Evolutionary conservation across 2,797 vertebrate species (phyloP).

Genomic region (Enteromius treurensis): DNA sequence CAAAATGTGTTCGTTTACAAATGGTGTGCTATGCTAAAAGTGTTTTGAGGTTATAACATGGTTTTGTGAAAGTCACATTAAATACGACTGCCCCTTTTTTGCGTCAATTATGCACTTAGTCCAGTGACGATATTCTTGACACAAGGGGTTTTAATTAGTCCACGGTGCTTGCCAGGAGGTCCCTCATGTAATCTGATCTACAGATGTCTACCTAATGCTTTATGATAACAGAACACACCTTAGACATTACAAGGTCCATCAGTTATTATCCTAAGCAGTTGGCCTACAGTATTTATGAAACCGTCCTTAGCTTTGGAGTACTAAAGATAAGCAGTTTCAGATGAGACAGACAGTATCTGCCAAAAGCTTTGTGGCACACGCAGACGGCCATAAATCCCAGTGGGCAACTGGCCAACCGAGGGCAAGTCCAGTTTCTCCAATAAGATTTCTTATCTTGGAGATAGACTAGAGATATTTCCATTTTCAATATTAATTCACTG

Average conservation of each 20-base stretch:
- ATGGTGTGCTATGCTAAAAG: not conserved
- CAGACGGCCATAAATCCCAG: slow-evolving; percentile 3
- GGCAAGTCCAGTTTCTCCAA: slow-evolving; percentile 13
- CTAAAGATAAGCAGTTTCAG: slow-evolving; percentile 16
- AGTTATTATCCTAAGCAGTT: not conserved
- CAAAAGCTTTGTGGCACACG: not conserved
- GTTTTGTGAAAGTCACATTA: not conserved
- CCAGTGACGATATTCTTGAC: not conserved
- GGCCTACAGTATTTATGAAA: not conserved
- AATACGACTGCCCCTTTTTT: not conserved
- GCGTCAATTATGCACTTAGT: not conserved
- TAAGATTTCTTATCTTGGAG: not conserved
- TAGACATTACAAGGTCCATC: not conserved
- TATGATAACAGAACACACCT: not conserved
- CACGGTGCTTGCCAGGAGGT: not conserved
- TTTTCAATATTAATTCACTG: not conserved
- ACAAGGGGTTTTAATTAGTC: too few species aligned
- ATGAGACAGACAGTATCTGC: not conserved
- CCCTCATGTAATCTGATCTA: not conserved
- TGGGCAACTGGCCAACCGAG: not conserved
- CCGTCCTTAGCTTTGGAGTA: not conserved
- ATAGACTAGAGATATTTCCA: slow-evolving; percentile 4
- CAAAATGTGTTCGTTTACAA: not conserved
- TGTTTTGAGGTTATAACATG: too few species aligned
- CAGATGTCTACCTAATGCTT: not conserved